Percentiles rank a stretch among this genome's conserved stretches.
Evolutionary conservation across 2,888 invertebrate species (phyloP).

Genomic region (Mimumesa dahlbomi): DNA sequence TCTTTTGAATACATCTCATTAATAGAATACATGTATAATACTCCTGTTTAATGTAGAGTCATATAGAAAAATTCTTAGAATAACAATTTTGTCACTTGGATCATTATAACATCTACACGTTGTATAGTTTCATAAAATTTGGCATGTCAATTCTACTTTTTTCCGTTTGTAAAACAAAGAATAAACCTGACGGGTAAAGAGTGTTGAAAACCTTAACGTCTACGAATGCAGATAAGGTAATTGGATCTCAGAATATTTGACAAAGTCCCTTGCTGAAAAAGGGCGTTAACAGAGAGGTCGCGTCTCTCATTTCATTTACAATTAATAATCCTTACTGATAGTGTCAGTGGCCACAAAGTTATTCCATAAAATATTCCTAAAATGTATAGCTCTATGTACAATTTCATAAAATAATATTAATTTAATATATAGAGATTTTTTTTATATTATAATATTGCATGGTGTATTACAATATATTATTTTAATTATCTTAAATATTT

Average conservation of each 20-base stretch:
- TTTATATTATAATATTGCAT: conserved; percentile 66
- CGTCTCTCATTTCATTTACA: conserved; percentile 37
- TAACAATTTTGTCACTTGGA: conserved; percentile 16
- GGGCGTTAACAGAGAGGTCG: conserved; percentile 33
- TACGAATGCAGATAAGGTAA: conserved; percentile 44
- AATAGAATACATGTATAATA: conserved; percentile 24
- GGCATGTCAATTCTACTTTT: conserved; percentile 22
- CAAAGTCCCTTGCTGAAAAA: conserved; percentile 45
- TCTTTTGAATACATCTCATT: conserved; percentile 12
- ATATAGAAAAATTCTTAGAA: conserved; percentile 28
- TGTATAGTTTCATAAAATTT: conserved; percentile 37
- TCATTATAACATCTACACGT: conserved; percentile 23
- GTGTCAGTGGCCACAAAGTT: conserved; percentile 68
- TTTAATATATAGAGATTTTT: conserved; percentile 66
- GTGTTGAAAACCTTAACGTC: conserved; percentile 44
- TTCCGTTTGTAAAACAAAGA: too few species aligned
- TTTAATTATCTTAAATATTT: conserved; percentile 71
- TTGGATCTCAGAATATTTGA: conserved; percentile 68
- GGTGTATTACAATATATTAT: conserved; percentile 70
- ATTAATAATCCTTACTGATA: conserved; percentile 51
- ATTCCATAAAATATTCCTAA: conserved; percentile 72
- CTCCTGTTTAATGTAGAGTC: conserved; percentile 21
- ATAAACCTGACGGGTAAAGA: too few species aligned
- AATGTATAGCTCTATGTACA: conserved; percentile 76
- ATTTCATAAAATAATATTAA: conserved; percentile 77